Base-by-base conservation (phyloP, 2,888 invertebrate species). In the Entomobrya multifasciata region DNA sequence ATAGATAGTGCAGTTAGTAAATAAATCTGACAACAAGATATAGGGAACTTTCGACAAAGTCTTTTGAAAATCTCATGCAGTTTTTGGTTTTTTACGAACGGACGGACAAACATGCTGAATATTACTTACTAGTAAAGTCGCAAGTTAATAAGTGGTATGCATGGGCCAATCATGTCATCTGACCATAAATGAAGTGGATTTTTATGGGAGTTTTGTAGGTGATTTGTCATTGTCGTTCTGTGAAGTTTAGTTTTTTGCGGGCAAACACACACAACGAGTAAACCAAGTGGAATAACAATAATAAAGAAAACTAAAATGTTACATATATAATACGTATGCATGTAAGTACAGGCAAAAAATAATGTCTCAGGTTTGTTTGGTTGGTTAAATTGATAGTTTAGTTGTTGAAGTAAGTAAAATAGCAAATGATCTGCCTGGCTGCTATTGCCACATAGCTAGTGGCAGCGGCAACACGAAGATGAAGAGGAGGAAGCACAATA, bases 151-250 rank as follows among this genome's bases (percentile, higher is more conserved):
- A 62, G 36, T 49, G 25, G 15, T 80, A 67, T 80, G 67, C 65
- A 67, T 67, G 67, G 55, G 67, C 80, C 80, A 80, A 67, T 80
- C 83, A 62, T 76, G 86, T 86, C 86, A 86, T 86, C 81, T 81
- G 81, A 81, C 81, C 80, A 86, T 86, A 81, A 86, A 86, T 81
- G 86, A 86, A 86, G 81, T 86, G 67, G 67, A 81, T 81, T 86
- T 84, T 86, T 86, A 77, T 81, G 86, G 81, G 81, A 86, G 81
- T 86, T 86, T 86, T 86, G 86, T 81, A 77, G 81, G 86, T 86
- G 81, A 86, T 86, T 86, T 86, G 86, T 86, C 81, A 86, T 86
- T 86, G 86, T 86, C 86, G 86, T 55, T 67, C 67, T 70, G 47
- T 55, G 20, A 70, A 85, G 60, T 27, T n/a, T 70, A 8, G 17